Conservation (phyloP, 2,113 vertebrate genomes). For the Rhabdomys dilectus region DNA sequence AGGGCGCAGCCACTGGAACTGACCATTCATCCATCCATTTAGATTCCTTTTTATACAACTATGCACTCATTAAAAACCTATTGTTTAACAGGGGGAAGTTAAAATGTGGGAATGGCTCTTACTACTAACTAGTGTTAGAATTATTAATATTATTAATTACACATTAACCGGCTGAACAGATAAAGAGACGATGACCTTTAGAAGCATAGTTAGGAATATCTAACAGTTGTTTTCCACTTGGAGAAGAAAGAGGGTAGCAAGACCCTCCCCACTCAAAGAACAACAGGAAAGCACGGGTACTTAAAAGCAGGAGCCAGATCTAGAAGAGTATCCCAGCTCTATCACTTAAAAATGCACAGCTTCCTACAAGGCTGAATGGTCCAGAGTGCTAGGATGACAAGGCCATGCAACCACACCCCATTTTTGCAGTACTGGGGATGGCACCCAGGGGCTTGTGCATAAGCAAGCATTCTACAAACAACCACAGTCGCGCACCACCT, state of each 20-base stretch:
- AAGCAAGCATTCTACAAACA: background rate
- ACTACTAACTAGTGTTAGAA: background rate
- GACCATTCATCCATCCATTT: background rate
- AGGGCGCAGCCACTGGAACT: background rate
- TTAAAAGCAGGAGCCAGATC: background rate
- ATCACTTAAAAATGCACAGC: background rate
- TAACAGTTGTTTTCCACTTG: background rate
- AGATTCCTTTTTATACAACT: background rate
- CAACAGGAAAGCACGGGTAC: background rate
- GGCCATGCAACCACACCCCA: too few relatives aligned
- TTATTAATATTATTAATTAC: background rate
- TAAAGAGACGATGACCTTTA: background rate
- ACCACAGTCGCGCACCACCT: background rate
- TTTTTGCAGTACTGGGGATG: too few relatives aligned
- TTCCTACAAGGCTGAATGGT: background rate
- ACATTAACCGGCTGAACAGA: background rate
- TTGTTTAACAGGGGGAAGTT: background rate
- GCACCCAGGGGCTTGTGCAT: background rate
- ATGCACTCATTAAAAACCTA: background rate
- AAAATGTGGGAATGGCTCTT: background rate
- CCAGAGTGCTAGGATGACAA: background rate
- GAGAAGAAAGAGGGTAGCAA: background rate
- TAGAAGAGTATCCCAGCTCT: background rate
- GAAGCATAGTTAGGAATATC: background rate
- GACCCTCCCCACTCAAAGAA: background rate